Percentiles rank a stretch among this genome's conserved stretches.
Conservation (phyloP, 2,797 vertebrate genomes). For the Pteronotus mesoamericanus region DNA sequence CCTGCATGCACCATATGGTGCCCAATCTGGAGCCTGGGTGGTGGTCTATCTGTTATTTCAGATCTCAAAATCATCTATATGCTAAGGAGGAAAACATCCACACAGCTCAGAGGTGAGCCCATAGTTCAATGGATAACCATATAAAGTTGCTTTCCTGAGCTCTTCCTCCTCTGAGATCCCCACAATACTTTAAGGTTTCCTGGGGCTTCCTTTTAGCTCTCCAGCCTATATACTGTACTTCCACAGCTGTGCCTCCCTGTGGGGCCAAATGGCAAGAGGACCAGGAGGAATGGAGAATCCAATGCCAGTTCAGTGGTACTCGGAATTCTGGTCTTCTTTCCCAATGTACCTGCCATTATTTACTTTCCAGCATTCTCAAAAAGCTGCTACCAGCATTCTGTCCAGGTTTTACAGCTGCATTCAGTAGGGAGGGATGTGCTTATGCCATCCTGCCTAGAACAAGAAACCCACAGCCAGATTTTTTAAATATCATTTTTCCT, state of each 20-base stretch:
- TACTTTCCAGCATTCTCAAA: background rate
- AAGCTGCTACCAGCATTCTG: background rate
- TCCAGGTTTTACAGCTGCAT: background rate
- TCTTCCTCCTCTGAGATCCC: background rate
- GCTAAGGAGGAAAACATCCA: background rate
- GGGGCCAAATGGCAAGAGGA: background rate
- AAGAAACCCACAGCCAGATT: background rate
- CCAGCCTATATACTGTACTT: background rate
- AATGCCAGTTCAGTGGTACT: background rate
- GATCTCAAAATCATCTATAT: background rate
- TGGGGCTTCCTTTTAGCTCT: background rate
- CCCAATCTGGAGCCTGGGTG: background rate
- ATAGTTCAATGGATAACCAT: background rate
- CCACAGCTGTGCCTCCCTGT: background rate
- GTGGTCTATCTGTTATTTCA: background rate
- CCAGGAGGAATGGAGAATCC: background rate
- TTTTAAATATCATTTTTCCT: background rate
- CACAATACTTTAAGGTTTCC: background rate
- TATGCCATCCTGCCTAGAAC: background rate
- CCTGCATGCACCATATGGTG: background rate
- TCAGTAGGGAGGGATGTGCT: background rate
- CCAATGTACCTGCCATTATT: background rate
- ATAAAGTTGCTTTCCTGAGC: background rate
- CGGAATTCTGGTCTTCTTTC: background rate
- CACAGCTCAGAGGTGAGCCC: background rate